These are phyloP conservation scores for Gambusia affinis DNA, from an alignment of 2,113 vertebrate species.

Conservation along the genomic window DNA sequence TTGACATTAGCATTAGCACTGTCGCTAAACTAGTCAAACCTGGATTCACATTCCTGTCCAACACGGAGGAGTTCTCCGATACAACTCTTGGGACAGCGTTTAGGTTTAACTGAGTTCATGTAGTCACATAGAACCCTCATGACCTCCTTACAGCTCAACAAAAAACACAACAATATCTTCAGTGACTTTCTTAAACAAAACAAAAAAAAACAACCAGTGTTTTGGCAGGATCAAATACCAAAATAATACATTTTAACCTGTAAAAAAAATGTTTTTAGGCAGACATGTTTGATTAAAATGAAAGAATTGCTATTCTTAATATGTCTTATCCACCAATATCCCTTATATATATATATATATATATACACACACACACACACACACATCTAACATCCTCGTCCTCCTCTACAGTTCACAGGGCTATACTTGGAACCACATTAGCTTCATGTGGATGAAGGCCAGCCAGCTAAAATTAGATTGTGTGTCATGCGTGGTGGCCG, in stretches of 20 bases:
- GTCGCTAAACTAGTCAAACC: background rate
- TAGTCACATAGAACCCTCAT: background rate
- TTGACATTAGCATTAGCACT: background rate
- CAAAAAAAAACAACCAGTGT: background rate
- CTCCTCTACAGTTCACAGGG: conserved; percentile 22
- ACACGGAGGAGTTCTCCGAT: background rate
- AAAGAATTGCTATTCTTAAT: background rate
- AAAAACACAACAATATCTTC: background rate
- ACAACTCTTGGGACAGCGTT: background rate
- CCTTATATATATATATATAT: background rate
- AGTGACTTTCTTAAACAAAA: too few species aligned
- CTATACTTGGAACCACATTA: conserved; percentile 61
- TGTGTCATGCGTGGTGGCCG: conserved; percentile 19
- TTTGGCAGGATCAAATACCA: background rate
- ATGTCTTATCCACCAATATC: background rate
- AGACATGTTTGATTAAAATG: background rate
- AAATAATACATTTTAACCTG: background rate
- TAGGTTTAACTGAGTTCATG: background rate
- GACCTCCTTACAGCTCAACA: background rate
- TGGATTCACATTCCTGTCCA: background rate
- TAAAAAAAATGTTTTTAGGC: background rate
- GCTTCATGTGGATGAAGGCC: conserved; percentile 55
- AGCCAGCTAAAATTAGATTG: conserved; percentile 55
- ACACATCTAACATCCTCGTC: conserved; percentile 32
- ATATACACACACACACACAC: too few species aligned